Evolutionary conservation across 2,797 vertebrate species (phyloP), one percentile per base, ranked within the genome.

Genomic region (Novumbra hubbsi): DNA sequence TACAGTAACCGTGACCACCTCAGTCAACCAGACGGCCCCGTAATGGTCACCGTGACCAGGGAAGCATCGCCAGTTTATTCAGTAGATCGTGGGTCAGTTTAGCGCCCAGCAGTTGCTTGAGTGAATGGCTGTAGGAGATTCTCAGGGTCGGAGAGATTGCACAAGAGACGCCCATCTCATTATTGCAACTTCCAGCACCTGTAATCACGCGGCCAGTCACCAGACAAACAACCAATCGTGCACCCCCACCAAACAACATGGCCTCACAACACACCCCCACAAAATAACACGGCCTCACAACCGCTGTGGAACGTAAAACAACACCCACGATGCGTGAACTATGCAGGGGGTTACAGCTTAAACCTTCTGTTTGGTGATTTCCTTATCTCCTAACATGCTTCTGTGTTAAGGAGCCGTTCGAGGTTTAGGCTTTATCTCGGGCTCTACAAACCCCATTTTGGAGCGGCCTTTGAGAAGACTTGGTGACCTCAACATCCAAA

Each of bases 21-120:
- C 84, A 88, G 86, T 80, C 88, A 91, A 92, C 88, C 88, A 86
- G 81, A 86, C 90, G 80, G 89, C 90, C 90, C 80, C 91, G 62
- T 11, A 78, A 92, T 89, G 91, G 91, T 92, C 88, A 88, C 84
- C 81, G 90, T 90, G 90, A 92, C 87, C 88, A 89, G 85, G 83
- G 86, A 87, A 85, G 86, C 80, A 85, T 84, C 81, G 82, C 79
- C 11, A 12, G 81, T 77, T 66, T 72, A 79, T 84, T 79, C 78
- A 68, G 75, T 79, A 81, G 80, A 76, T 12, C 41, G 75, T 81
- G 73, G 52, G 55, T 60, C 21, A 12, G 12, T 60, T 2, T 24
- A 4, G 24, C 55, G 24, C 8, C 9, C 55, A 14, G 41, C 41
- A 14, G 34, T 38, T 7, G 8, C 34, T 38, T 38, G 34, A 55